Evolutionary conservation across 23 tunicate genomes (phyloP), one percentile per base, ranked within the genome.

Genomic region (Styela clava): DNA sequence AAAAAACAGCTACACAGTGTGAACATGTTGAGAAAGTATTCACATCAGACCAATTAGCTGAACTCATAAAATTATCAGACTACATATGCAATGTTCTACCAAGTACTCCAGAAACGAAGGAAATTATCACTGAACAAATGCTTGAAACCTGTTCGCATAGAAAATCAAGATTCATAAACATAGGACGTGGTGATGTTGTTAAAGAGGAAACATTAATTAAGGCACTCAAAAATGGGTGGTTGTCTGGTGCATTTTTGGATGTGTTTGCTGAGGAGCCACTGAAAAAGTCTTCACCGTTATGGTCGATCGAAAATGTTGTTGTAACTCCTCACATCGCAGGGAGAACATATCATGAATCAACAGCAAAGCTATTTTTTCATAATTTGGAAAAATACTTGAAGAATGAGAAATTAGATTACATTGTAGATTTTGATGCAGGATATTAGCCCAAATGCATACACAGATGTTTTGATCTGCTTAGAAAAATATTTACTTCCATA

Each of bases 41-140:
- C 36, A 22, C 31, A 22, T 25, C 64, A 7, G 28, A 26, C 18
- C 29, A 85, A 33, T 64, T 85, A 19, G 16, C 84, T 28, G 79
- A 52, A 2, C 82, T 85, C 24, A 35, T 85, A 25, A 22, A 29
- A 20, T 35, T 69, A 3, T 85, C 85, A 34, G 89, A 85, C 32
- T 85, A 79, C 2, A 31, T 85, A 18, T 85, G 89, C 27, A 85
- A 85, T 44, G 74, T 79, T 44, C 79, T 85, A 22, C 89, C 89
- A 20, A 52, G 69, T 31, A 85, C 89, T 16, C 35, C 89, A 1
- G 52, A 65, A 22, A 85, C 89, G 3, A 61, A 24, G 23, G 84
- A 68, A 1, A 30, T 85, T 19, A 52, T 85, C 1, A 80, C 89
- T 0, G 81, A 79, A 23, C 74, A 79, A 16, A 34, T 67, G 29